Percentiles rank a stretch among this genome's conserved stretches.
These are phyloP conservation scores for Hydrotaea diabolus DNA, from an alignment of 2,888 invertebrate genomes.

Conservation along the genomic window DNA sequence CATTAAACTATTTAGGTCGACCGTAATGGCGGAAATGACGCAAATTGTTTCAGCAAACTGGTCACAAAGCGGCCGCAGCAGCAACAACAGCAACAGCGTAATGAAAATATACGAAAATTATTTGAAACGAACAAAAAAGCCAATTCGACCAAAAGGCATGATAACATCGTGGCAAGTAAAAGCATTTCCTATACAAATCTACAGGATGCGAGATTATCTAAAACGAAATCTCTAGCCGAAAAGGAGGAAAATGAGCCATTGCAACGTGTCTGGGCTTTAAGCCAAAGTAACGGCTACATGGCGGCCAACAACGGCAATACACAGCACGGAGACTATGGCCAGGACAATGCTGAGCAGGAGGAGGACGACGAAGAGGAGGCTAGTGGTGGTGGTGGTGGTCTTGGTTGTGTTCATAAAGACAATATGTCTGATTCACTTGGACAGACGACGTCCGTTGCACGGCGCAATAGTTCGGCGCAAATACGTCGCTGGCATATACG, in stretches of 20 bases:
- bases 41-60: conserved; percentile 61
- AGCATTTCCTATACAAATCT: conserved; percentile 69
- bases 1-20: conserved; percentile 74
- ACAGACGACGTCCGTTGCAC: background rate
- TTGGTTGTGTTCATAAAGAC: background rate
- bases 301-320: conserved; percentile 55
- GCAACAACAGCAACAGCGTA: conserved; percentile 71
- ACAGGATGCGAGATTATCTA: conserved; percentile 56
- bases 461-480: background rate
- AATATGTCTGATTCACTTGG: background rate
- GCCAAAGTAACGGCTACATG: conserved; percentile 73
- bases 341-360: no score
- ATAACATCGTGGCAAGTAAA: conserved; percentile 65
- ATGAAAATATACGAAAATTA: conserved; percentile 76
- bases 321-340: no score
- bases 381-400: background rate
- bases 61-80: no score
- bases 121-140: conserved; percentile 71
- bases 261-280: conserved; percentile 59
- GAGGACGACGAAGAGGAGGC: conserved; percentile 1
- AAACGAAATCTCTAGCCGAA: conserved; percentile 31
- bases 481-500: conserved; percentile 8
- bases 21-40: conserved; percentile 69
- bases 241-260: conserved; percentile 28
- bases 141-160: conserved; percentile 44